phyloP scores from a whole-genome alignment of 2,113 vertebrate species.

The Xyliphius kryptos region DNA sequence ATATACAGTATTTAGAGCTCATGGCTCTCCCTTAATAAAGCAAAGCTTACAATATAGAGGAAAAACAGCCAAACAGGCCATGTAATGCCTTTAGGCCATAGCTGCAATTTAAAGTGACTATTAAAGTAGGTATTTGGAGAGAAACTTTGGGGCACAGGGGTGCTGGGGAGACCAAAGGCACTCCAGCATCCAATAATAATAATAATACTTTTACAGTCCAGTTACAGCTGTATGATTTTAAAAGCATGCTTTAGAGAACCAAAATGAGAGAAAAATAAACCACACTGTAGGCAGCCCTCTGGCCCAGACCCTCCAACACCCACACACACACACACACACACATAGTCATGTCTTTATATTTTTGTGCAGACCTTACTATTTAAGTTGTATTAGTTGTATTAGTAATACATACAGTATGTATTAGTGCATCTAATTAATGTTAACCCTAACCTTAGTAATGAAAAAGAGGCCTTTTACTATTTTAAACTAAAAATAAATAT shows the following conservation, averaged over 20 bases:
- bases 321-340: too few species aligned
- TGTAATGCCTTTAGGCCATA: constrained; percentile 1
- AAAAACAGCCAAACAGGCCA: neutral
- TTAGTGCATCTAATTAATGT: too few species aligned
- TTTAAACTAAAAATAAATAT: too few species aligned
- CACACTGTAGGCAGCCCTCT: neutral
- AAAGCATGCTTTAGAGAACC: neutral
- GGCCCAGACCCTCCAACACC: too few species aligned
- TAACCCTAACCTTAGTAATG: too few species aligned
- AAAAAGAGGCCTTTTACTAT: too few species aligned
- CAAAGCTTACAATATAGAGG: neutral
- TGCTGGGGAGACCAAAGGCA: neutral
- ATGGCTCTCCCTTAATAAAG: neutral
- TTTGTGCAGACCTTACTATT: too few species aligned
- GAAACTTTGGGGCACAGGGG: neutral
- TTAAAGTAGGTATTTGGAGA: neutral
- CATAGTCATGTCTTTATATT: too few species aligned
- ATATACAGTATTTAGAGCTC: neutral
- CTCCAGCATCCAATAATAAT: constrained; percentile 1
- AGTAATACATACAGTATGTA: too few species aligned
- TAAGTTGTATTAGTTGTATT: too few species aligned
- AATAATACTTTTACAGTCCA: neutral
- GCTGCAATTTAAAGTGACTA: neutral
- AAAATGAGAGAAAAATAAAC: neutral
- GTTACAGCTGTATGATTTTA: constrained; percentile 5